Evolutionary conservation across 2,797 vertebrate genomes (phyloP), one percentile per base, ranked within the genome.

Genomic region (Protosalanx chinensis): DNA sequence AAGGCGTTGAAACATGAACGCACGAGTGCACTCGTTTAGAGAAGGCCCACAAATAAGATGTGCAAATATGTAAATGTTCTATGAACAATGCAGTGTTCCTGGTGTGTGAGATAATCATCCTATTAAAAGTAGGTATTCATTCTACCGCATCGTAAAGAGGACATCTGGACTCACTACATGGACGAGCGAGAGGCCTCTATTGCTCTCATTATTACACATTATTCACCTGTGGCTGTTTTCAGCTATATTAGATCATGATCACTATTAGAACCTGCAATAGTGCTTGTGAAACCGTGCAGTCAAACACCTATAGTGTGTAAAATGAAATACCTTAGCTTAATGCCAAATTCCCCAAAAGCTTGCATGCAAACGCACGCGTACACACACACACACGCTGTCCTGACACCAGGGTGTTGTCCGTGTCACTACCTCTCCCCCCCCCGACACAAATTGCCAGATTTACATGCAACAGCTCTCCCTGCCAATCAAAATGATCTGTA

Each of bases 111-210:
- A 90, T 89, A 82, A 89, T 90, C 85, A 84, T 84, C 82, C 84
- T 85, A 86, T 90, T 90, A 90, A 90, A 91, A 90, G 86, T 88
- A 89, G 88, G 84, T 85, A 86, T 89, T 88, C 82, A 80, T 79
- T 72, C 63, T 82, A 79, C 81, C 80, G 81, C 87, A 89, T 91
- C 87, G 72, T 87, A 88, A 90, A 89, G 81, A 85, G 82, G 78
- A 84, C 89, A 90, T 88, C 90, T 90, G 89, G 87, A 87, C 82
- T 46, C 79, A 72, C 51, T 82, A 23, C 88, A 84, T 84, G 85
- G 80, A 82, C 77, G 85, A 84, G 41, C 7, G 41, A 46, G 41
- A 13, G 41, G 8, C 7, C 41, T 46, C 41, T 46, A 13, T 46
- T 3, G 3, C 41, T 46, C 41, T 46, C 41, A 46, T 46, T 12